phyloP scores from a whole-genome alignment of 1,140 invertebrate species.

The Bombus sylvicola region DNA sequence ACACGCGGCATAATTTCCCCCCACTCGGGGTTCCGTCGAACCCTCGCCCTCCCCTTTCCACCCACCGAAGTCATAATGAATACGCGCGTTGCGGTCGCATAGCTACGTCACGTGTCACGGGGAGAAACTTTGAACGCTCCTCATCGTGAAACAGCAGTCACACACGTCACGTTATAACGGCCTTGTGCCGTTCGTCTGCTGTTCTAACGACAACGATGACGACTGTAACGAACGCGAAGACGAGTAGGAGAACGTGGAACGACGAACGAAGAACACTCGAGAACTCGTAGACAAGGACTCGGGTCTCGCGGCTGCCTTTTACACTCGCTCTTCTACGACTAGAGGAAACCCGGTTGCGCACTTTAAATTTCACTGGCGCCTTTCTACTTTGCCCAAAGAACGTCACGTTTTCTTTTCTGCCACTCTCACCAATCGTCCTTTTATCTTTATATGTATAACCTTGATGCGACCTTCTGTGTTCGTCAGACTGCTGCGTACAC shows the following conservation, averaged over 20 bases:
- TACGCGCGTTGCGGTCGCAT: slow-evolving; percentile 67
- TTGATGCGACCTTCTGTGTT: too few species aligned
- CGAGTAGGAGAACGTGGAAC: slow-evolving; percentile 24
- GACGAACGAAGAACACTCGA: slow-evolving; percentile 45
- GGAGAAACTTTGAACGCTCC: slow-evolving; percentile 74
- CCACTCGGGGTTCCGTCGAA: slow-evolving; percentile 14
- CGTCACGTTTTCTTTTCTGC: slow-evolving; percentile 9
- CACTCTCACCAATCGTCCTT: background rate
- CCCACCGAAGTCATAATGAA: slow-evolving; percentile 68
- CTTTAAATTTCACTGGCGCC: slow-evolving; percentile 39
- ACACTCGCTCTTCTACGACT: background rate
- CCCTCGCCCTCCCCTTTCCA: background rate
- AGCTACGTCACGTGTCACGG: slow-evolving; percentile 70
- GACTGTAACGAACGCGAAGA: slow-evolving; percentile 44
- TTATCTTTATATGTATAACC: background rate
- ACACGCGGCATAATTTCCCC: slow-evolving; percentile 72
- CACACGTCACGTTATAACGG: slow-evolving; percentile 55
- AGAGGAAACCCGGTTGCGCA: slow-evolving; percentile 26
- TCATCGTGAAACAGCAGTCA: slow-evolving; percentile 68
- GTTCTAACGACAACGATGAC: slow-evolving; percentile 36
- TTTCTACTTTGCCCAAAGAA: slow-evolving; percentile 19
- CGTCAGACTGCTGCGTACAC: too few species aligned
- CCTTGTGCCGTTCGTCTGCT: slow-evolving; percentile 30
- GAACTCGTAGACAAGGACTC: slow-evolving; percentile 9
- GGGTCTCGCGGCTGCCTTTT: background rate